Evolutionary conservation across 2,113 vertebrate species (phyloP).

Genomic region (Trogon surrucura): DNA sequence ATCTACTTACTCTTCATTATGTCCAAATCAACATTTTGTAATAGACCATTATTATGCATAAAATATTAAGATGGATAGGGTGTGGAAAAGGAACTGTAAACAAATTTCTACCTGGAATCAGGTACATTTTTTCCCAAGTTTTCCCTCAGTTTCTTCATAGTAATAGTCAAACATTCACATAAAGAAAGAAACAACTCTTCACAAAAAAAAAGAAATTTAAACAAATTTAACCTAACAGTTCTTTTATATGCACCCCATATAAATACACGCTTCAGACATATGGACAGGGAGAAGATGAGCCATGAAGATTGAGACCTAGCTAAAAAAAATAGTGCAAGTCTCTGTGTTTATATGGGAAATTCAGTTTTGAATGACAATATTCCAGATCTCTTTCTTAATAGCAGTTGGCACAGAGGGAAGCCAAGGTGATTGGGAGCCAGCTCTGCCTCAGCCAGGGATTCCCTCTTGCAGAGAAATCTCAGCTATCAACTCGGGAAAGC

Average conservation of each 20-base stretch:
- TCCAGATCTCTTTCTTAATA: background rate
- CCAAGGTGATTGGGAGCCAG: background rate
- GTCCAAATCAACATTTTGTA: background rate
- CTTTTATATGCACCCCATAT: background rate
- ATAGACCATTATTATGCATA: background rate
- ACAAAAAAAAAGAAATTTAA: background rate
- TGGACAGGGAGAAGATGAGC: background rate
- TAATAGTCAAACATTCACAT: background rate
- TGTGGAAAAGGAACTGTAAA: background rate
- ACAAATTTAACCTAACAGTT: background rate
- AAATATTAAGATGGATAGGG: background rate
- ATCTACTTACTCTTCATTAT: background rate
- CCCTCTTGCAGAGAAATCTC: background rate
- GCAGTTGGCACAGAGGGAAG: background rate
- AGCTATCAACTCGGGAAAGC: background rate
- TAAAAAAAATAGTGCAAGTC: background rate
- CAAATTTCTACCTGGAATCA: background rate
- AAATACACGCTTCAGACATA: background rate
- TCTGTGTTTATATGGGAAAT: background rate
- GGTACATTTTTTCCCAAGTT: background rate
- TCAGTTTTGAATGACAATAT: background rate
- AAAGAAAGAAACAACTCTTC: background rate
- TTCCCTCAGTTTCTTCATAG: background rate
- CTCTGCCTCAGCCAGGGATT: conserved; percentile 6
- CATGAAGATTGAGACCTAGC: background rate